phyloP scores from a whole-genome alignment of 2,888 invertebrate genomes.

The Neria commutata region DNA sequence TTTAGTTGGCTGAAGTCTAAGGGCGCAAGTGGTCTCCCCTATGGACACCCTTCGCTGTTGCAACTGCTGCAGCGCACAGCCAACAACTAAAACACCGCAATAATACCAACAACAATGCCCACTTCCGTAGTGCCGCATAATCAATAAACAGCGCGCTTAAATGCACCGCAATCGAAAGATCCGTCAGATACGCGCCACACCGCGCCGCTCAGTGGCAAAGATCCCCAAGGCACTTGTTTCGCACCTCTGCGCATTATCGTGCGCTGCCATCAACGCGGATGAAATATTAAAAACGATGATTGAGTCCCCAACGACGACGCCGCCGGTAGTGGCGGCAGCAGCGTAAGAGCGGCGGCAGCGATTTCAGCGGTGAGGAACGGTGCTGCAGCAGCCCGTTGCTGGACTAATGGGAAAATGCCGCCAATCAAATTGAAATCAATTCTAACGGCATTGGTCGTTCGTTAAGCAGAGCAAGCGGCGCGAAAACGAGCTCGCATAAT shows the following conservation, averaged over 20 bases:
- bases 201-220: constrained; percentile 14
- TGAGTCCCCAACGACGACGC: no score
- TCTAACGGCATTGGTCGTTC: constrained; percentile 28
- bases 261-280: constrained; percentile 33
- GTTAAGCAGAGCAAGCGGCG: no score
- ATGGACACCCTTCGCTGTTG: no score
- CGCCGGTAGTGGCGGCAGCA: constrained; percentile 8
- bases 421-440: constrained; percentile 29
- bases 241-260: constrained; percentile 45
- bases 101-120: no score
- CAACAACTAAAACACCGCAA: no score
- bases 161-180: no score
- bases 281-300: constrained; percentile 40
- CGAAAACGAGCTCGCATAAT: constrained; percentile 5
- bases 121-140: no score
- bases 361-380: constrained; percentile 39
- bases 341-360: constrained; percentile 18
- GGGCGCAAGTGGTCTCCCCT: no score
- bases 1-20: no score
- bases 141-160: no score
- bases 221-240: constrained; percentile 47
- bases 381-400: constrained; percentile 31
- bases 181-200: neutral
- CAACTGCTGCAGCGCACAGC: no score
- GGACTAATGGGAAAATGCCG: no score